phyloP scores from a whole-genome alignment of 2,113 vertebrate species.

The Gambusia affinis region DNA sequence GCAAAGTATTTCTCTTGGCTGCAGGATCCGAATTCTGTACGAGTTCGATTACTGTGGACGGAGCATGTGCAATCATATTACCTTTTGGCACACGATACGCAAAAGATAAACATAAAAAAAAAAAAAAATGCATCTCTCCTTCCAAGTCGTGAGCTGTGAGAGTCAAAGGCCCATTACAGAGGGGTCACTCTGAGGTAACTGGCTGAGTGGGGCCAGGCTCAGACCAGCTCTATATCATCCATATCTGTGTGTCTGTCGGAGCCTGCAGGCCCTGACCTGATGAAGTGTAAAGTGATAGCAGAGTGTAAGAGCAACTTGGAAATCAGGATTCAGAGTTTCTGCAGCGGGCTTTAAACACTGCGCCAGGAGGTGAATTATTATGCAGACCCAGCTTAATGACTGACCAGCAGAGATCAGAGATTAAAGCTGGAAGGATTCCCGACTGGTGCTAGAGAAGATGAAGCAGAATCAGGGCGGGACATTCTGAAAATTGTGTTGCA shows the following conservation, averaged over 20 bases:
- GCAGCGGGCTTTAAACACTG: constrained; percentile 15
- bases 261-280: constrained; percentile 53
- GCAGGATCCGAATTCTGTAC: constrained; percentile 39
- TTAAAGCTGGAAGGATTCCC: background rate
- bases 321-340: constrained; percentile 24
- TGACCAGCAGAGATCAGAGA: constrained; percentile 7
- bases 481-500: too few species aligned
- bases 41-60: constrained; percentile 50
- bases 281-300: constrained; percentile 38
- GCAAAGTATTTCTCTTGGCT: constrained; percentile 20
- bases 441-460: background rate
- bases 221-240: constrained; percentile 43
- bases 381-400: constrained; percentile 28
- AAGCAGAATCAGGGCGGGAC: background rate
- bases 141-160: constrained; percentile 54
- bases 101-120: constrained; percentile 5
- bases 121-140: constrained; percentile 39
- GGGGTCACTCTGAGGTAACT: constrained; percentile 54
- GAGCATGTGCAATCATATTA: constrained; percentile 51
- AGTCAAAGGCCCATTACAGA: constrained; percentile 40
- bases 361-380: constrained; percentile 44
- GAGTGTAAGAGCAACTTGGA: constrained; percentile 18
- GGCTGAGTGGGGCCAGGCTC: constrained; percentile 43
- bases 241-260: constrained; percentile 25
- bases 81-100: constrained; percentile 41